Evolutionary conservation across 2,113 vertebrate genomes (phyloP).

Genomic region (Melanostigma gelatinosum): DNA sequence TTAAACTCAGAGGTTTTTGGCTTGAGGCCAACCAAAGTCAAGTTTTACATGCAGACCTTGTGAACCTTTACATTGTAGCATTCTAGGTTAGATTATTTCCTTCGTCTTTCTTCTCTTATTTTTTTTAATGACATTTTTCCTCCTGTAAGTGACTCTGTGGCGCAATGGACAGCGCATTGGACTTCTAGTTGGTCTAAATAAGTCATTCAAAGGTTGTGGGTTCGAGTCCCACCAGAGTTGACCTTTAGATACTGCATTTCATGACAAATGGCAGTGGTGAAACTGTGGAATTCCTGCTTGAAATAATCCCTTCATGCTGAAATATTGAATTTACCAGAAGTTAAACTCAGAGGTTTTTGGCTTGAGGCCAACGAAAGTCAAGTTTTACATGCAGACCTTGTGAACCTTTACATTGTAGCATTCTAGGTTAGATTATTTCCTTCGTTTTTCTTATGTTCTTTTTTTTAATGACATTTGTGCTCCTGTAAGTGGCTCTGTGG

Average conservation of each 20-base stretch:
- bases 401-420: not conserved
- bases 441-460: too few relatives aligned
- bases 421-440: too few relatives aligned
- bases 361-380: not conserved
- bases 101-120: too few relatives aligned
- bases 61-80: not conserved
- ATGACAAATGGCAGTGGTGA: too few relatives aligned
- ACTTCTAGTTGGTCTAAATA: not conserved
- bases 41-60: not conserved
- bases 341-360: not conserved
- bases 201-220: not conserved
- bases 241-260: not conserved
- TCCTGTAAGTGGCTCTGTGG: not conserved
- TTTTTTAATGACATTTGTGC: too few relatives aligned
- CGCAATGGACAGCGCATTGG: not conserved
- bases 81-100: not conserved
- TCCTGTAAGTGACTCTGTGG: not conserved
- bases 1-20: not conserved
- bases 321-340: not conserved
- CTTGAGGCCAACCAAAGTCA: not conserved
- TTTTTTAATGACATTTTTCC: too few relatives aligned
- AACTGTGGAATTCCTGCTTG: not conserved
- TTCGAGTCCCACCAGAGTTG: not conserved
- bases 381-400: not conserved
- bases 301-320: not conserved